Base-by-base conservation (phyloP, 2,888 invertebrate genomes). In the Diadegma fenestrale region DNA sequence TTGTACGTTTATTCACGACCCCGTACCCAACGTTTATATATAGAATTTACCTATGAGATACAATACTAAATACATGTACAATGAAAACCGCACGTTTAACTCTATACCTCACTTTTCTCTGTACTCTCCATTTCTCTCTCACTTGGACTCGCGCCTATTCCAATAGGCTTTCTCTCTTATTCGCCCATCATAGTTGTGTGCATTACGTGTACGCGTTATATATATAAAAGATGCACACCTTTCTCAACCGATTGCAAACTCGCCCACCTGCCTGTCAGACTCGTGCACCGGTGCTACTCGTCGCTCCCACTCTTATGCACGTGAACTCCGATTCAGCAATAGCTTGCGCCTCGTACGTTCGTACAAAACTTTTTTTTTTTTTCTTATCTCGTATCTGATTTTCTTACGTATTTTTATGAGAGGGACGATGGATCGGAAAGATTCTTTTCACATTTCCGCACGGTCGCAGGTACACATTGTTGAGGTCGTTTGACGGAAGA, bases 11-110 rank as follows among this genome's bases (percentile, higher is more conserved):
- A 83, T 80, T 78, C 80, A 71, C 83, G 73, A 83, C 80, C 78
- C 73, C 84, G 71, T 77, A 51, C 58, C 76, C 83, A 68, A 72
- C 77, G 68, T 64, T 86, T 83, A 85, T 85, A 83, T 85, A 85
- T 85, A 85, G 85, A 85, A 85, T 85, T 80, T 72, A 82, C 82
- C 82, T 72, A 80, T 80, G 61, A 54, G 54, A 66, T 76, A 41
- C 37, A 37, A 37, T 51, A 54, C n/a, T 66, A 64, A 58, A 58
- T 64, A 64, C 17, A 43, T 41, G 37, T 17, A 22, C 30, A 26
- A 66, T 33, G 54, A 30, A 26, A 30, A 12, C 14, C 19, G 10
- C 51, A 51, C 71, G 0, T 64, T 30, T 48, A 33, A 75, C 61
- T 64, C n/a, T 66, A 69, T 54, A 69, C 64, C 33, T 33, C 10